Conservation (phyloP, 2,113 vertebrate species). For the Garra rufa region DNA sequence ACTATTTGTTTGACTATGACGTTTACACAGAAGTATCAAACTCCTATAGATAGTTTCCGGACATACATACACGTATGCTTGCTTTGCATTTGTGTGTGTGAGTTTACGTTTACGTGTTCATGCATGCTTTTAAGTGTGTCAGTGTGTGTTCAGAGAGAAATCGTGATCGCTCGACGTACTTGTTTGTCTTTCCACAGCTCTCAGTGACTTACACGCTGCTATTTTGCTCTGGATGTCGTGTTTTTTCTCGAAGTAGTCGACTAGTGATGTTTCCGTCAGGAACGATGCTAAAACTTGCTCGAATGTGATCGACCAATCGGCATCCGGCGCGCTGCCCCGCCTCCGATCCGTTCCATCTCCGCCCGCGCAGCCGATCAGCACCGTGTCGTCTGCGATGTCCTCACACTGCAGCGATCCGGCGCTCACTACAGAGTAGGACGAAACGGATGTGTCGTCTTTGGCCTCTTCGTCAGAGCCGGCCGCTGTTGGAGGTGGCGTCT, state of each 20-base stretch:
- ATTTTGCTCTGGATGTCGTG: conserved; percentile 84
- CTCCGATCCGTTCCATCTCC: conserved; percentile 61
- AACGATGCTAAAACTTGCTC: conserved; percentile 96
- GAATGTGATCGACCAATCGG: conserved; percentile 94
- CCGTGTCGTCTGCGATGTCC: conserved; percentile 88
- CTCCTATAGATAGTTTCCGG: not conserved
- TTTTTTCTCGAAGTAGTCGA: conserved; percentile 94
- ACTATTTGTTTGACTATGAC: conserved; percentile 30
- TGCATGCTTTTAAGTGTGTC: not conserved
- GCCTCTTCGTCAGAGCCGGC: conserved; percentile 82
- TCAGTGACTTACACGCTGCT: conserved; percentile 79
- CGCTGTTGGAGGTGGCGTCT: conserved; percentile 70
- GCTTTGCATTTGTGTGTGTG: conserved; percentile 14
- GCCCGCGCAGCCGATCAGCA: conserved; percentile 79
- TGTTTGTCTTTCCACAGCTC: conserved; percentile 86
- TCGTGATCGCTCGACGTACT: conserved; percentile 91
- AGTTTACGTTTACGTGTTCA: not conserved
- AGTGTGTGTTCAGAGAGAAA: conserved; percentile 71
- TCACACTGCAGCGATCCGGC: conserved; percentile 88
- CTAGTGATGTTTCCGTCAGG: conserved; percentile 90
- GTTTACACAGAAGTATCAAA: conserved; percentile 31
- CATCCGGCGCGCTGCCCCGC: conserved; percentile 80
- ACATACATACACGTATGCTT: conserved; percentile 7
- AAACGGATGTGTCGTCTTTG: conserved; percentile 91
- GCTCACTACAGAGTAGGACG: conserved; percentile 93